Evolutionary conservation across 2,888 invertebrate species (phyloP).

Genomic region (Anorthoa munda): DNA sequence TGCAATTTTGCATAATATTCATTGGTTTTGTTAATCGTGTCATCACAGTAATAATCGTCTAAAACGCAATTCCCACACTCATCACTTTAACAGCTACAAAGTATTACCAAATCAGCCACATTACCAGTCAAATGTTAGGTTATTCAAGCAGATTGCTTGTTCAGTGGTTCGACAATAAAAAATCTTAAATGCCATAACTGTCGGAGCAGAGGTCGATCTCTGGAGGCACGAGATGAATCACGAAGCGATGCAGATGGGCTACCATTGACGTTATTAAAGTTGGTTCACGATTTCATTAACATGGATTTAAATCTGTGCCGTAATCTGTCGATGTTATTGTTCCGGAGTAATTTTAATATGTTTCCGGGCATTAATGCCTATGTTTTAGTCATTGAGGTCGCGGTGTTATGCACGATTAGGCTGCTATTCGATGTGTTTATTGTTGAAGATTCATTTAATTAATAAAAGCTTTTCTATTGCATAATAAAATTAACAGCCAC

Average conservation of each 20-base stretch:
- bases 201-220: constrained; percentile 44
- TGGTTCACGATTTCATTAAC: constrained; percentile 63
- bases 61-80: constrained; percentile 59
- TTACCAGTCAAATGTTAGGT: constrained; percentile 58
- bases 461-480: background rate
- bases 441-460: background rate
- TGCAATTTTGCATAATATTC: background rate
- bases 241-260: constrained; percentile 41
- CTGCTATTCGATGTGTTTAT: background rate
- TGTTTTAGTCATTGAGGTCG: constrained; percentile 29
- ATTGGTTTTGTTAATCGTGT: constrained; percentile 32
- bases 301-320: constrained; percentile 33
- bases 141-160: constrained; percentile 51
- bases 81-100: constrained; percentile 36
- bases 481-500: background rate
- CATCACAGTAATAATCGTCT: constrained; percentile 28
- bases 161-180: constrained; percentile 52
- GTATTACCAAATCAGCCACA: constrained; percentile 50
- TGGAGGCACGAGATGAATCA: constrained; percentile 57
- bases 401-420: constrained; percentile 8
- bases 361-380: constrained; percentile 48
- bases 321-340: constrained; percentile 45
- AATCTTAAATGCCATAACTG: constrained; percentile 61
- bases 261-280: constrained; percentile 35
- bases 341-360: constrained; percentile 60